Evolutionary conservation across 2,888 invertebrate genomes (phyloP), one percentile per base, ranked within the genome.

Genomic region (Acanthococcus lagerstroemiae): DNA sequence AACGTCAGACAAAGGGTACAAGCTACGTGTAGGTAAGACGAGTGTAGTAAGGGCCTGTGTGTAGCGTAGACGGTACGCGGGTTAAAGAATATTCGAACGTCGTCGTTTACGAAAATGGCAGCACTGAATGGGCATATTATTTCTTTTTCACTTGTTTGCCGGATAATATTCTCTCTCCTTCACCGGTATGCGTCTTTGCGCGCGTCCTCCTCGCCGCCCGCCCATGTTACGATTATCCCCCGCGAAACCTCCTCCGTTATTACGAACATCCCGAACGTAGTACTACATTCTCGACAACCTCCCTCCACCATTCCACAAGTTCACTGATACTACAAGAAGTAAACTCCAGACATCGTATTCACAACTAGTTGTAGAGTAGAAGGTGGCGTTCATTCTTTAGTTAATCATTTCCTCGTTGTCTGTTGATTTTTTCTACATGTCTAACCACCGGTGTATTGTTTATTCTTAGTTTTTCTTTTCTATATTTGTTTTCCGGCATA

Each of bases 291-390:
- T 52, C 52, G 52, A 21, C 52, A 22, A 52, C 24, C 52, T 52
- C 52, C 52, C 52, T 52, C 52, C 19, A 21, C 52, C 24, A 3
- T 52, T 22, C 24, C 24, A 52, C 52, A 52, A 52, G 52, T 52
- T 52, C 52, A 52, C 52, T 52, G 52, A 52, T 52, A 52, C 24
- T 19, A 52, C 52, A 52, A 52, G 22, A 21, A 48, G n/a, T 17
- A 52, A 52, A 52, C 52, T 52, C 52, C 52, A 52, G 52, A 52
- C 52, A 52, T 52, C 52, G 52, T 52, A 52, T 22, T 22, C 52
- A 22, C 52, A 52, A 52, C 52, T 52, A 52, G 52, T 22, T 52
- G 22, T 52, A 52, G 9, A 22, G 19, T 52, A 52, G 52, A 52
- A 52, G 52, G 22, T 52, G 9, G 52, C 3, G 24, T 52, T 52